Base-by-base conservation (phyloP, 2,113 vertebrate genomes). In the Alosa alosa region DNA sequence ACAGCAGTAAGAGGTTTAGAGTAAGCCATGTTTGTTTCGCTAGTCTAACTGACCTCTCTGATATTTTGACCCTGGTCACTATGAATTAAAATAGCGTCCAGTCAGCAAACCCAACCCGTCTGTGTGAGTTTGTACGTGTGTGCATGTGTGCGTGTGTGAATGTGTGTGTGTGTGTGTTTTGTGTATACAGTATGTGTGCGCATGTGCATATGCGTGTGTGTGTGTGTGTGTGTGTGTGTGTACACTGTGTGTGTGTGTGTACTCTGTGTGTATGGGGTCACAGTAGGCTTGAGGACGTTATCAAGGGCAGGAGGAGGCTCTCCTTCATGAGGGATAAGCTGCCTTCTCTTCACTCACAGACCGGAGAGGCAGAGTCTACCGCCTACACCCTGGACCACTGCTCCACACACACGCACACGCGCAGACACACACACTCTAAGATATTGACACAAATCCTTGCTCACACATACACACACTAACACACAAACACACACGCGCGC, bases 181-280 rank as follows among this genome's bases (percentile, higher is more conserved):
- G 22, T 25, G 20, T n/a, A 20, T 60, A 4, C 18, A 22, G 57
- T n/a, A 60, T 60, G 22, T 64, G 6, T 64, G 57, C 7, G 22
- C 15, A 4, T 20, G 15, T 17, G 15, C n/a, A 25, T 78, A 13
- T 55, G 46, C 11, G 45, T 47, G 81, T 36, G n/a, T 50, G 36
- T 9, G n/a, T 41, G n/a, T 2, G 83, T 50, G 50, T 84, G 81
- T 85, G 46, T 88, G 22, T 83, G 88, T 85, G 57, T 64, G 57
- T 22, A n/a, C n/a, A n/a, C n/a, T n/a, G 57, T 57, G 52, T 57
- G 52, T 57, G 52, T 13, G 50, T 55, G 50, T 17, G 50, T 55
- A 13, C 3, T 8, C 46, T 60, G 55, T 60, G 18, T 20, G 57
- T 64, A 0, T 64, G 57, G 9, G 47, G 47, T 49, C 47, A 49